Evolutionary conservation across 2,797 vertebrate genomes (phyloP), one percentile per base, ranked within the genome.

Genomic region (Peromyscus eremicus): DNA sequence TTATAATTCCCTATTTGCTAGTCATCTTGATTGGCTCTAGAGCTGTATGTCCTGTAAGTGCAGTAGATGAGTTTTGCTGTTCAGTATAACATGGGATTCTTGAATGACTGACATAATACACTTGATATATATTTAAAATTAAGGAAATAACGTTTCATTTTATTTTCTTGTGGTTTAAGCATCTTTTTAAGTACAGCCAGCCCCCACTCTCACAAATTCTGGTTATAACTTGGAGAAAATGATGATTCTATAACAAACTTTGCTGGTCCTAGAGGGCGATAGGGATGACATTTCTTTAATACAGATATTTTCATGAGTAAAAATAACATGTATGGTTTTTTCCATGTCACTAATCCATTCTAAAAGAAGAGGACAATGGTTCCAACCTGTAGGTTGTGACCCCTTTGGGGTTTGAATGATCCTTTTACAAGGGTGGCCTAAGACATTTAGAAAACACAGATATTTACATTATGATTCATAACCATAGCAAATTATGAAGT

Each of bases 91-190:
- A 3, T 94, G 19, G 29, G 4, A 25, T 89, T 66, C 49, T 76
- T 91, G 13, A 70, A 34, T 49, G 21, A 7, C 37, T 62, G 57
- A 29, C 80, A 49, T 37, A n/a, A 57, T 55, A 57, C 62, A 19
- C 12, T 68, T 86, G 40, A 40, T 64, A 34, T 71, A 52, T 29
- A 5, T 43, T 25, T 49, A 40, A 49, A 60, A 32, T 19, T 73
- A 77, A 52, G 1, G 34, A 5, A 40, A 55, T 82, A 77, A 43
- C 87, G 0, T 0, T 0, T 0, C 96, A 64, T 93, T 79, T 97
- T 98, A 96, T 94, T 97, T 97, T 95, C 93, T 95, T 97, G 88
- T 97, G 91, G 43, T 97, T 98, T 97, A 98, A 97, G 96, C 49
- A 94, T 91, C 85, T 95, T 88, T 97, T 96, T 97, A 91, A 90